Evolutionary conservation across 2,797 vertebrate species (phyloP).

Genomic region (Gambelia wislizenii): DNA sequence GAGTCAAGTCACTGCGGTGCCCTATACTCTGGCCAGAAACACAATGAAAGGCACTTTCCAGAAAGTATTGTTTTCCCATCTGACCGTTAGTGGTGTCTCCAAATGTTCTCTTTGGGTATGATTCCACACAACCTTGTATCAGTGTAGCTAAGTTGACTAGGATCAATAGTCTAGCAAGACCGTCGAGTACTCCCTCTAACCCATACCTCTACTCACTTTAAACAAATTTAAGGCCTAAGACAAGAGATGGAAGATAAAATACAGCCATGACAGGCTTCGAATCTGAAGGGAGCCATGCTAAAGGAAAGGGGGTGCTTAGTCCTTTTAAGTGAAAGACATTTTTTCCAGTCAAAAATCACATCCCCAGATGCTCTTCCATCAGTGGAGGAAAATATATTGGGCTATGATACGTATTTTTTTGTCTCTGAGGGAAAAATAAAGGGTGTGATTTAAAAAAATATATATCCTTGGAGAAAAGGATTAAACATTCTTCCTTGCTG

Average conservation of each 20-base stretch:
- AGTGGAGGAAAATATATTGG: not conserved
- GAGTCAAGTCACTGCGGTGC: not conserved
- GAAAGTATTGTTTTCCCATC: not conserved
- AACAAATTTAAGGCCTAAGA: not conserved
- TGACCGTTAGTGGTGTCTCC: not conserved
- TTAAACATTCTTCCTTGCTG: not conserved
- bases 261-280: not conserved
- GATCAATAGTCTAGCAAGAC: not conserved
- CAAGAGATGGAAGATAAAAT: not conserved
- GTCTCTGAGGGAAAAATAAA: not conserved
- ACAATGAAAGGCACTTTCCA: not conserved
- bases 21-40: slow-evolving; percentile 7
- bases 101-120: not conserved
- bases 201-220: not conserved
- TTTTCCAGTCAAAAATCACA: not conserved
- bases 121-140: not conserved
- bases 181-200: not conserved
- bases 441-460: not conserved
- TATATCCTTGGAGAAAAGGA: not conserved
- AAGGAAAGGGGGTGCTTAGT: not conserved
- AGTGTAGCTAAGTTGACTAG: not conserved
- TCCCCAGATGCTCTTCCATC: not conserved
- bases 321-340: not conserved
- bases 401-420: not conserved
- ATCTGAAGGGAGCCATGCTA: not conserved